These are phyloP conservation scores for Gari tellinella DNA, from an alignment of 2,888 invertebrate species.

Conservation along the genomic window DNA sequence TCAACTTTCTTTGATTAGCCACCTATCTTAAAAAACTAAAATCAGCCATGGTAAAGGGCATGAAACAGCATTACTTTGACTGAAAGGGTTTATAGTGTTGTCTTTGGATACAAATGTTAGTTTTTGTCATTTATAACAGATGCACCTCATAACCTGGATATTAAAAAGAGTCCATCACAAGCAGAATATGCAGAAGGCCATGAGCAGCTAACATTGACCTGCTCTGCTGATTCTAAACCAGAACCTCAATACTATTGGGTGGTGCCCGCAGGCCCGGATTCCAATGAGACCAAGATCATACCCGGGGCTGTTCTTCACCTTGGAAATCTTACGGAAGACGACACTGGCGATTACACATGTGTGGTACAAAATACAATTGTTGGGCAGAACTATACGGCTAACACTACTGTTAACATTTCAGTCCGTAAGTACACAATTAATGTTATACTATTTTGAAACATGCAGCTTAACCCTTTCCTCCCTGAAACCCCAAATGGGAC, in stretches of 20 bases:
- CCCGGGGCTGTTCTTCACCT: slow-evolving; percentile 9
- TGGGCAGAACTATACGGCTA: slow-evolving; percentile 13
- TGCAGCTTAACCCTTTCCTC: too few relatives aligned
- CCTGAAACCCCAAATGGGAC: too few relatives aligned
- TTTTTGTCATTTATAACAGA: too few relatives aligned
- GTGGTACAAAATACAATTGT: slow-evolving; percentile 31
- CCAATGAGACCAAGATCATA: background rate
- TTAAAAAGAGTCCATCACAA: background rate
- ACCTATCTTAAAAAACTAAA: too few relatives aligned
- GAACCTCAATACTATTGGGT: slow-evolving; percentile 33
- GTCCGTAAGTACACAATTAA: slow-evolving; percentile 45
- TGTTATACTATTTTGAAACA: too few relatives aligned
- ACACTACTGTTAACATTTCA: slow-evolving; percentile 7
- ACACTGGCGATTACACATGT: slow-evolving; percentile 41
- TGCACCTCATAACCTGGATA: too few relatives aligned
- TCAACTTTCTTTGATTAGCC: too few relatives aligned
- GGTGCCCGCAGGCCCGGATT: slow-evolving; percentile 12
- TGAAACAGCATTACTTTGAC: too few relatives aligned
- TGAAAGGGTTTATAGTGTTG: too few relatives aligned
- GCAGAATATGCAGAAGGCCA: slow-evolving; percentile 1
- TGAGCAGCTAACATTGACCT: slow-evolving; percentile 25
- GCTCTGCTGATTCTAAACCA: slow-evolving; percentile 26
- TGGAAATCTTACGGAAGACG: slow-evolving; percentile 10
- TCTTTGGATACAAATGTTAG: too few relatives aligned
- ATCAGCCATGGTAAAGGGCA: too few relatives aligned